Evolutionary conservation across 2,797 vertebrate species (phyloP), one percentile per base, ranked within the genome.

Genomic region (Botia almorhae): DNA sequence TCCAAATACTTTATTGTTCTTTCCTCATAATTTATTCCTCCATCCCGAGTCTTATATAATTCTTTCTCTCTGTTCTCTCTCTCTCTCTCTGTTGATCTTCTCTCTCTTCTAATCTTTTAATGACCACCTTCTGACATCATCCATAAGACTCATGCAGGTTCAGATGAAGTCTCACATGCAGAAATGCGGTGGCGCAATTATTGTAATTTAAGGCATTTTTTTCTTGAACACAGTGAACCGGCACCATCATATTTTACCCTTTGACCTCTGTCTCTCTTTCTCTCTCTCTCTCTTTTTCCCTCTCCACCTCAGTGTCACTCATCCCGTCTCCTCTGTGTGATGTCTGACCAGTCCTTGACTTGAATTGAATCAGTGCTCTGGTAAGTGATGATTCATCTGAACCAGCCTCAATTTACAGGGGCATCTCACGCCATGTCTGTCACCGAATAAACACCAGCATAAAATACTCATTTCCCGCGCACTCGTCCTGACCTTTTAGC

Each of bases 391-490:
- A 72, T 76, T 75, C 63, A 80, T 56, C 51, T 48, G 21, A 60
- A 58, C 19, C 65, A 63, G 29, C 63, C 79, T 51, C 48, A 53
- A 73, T 83, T 81, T 83, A 69, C 61, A 17, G 67, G 67, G 78
- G 74, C 63, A 63, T 74, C 65, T 74, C 46, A 72, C 61, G 77
- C 81, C 63, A 43, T 17, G 29, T 84, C n/a, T 51, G 33, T 53
- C 68, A 55, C 64, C 58, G 78, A 84, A 81, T 71, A 58, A 53
- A 46, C 61, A 53, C 71, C 78, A 82, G 69, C 69, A 71, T 87
- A 73, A 76, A 85, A 50, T 19, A 46, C 51, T 81, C 39, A 46
- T 79, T 70, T 76, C 63, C 75, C 60, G 53, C 21, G 69, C 76
- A 36, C 64, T 68, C 4, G 23, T 16, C 17, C 82, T 65, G 69